These are phyloP conservation scores for Edolisoma coerulescens DNA, from an alignment of 2,113 vertebrate species.

Conservation along the genomic window DNA sequence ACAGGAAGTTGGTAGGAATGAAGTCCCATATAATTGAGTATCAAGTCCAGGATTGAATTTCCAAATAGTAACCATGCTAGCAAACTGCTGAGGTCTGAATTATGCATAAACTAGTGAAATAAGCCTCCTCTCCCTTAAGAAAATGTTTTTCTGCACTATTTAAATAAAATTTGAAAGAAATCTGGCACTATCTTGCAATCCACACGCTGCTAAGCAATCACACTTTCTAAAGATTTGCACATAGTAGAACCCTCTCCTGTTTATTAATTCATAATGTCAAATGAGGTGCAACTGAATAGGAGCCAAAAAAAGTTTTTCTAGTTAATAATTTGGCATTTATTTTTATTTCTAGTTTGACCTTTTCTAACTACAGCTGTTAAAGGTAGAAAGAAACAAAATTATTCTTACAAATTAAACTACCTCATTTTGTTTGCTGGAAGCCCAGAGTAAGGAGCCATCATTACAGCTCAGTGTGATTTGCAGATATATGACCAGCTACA, in stretches of 20 bases:
- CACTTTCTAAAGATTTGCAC: not conserved
- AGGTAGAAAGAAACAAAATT: not conserved
- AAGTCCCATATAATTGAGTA: constrained; percentile 82
- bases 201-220: not conserved
- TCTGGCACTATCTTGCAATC: not conserved
- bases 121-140: not conserved
- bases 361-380: not conserved
- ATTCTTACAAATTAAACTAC: not conserved
- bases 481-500: not conserved
- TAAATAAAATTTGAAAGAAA: not conserved
- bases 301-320: not conserved
- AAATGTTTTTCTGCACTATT: not conserved
- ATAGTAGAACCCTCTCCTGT: not conserved
- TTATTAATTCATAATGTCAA: not conserved
- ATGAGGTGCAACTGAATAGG: not conserved
- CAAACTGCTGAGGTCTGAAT: constrained; percentile 63
- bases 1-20: constrained; percentile 93
- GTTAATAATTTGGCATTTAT: not conserved
- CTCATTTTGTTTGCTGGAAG: not conserved
- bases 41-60: constrained; percentile 77
- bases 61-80: constrained; percentile 72
- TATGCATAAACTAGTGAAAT: constrained; percentile 50
- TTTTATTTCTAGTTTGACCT: not conserved
- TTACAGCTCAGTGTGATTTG: not conserved
- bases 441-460: not conserved